A percentile compares a stretch with the other conserved stretches of the same genome.
phyloP scores from a whole-genome alignment of 2,888 invertebrate species.

The Perdita meconis region DNA sequence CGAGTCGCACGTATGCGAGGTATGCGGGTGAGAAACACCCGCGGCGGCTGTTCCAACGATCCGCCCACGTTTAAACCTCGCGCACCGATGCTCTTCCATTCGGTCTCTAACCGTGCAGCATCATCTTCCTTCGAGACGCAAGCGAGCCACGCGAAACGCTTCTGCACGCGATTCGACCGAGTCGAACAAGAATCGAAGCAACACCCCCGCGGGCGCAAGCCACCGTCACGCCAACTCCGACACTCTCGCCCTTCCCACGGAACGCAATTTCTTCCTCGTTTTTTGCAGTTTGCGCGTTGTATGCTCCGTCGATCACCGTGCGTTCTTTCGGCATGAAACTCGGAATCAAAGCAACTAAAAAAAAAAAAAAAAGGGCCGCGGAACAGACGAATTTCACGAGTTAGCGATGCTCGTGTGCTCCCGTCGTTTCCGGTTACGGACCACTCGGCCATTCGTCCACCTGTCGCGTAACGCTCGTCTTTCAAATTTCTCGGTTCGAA shows the following conservation, averaged over 20 bases:
- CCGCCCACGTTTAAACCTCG: slow-evolving; percentile 80
- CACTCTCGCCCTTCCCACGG: no score
- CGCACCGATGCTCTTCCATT: slow-evolving; percentile 42
- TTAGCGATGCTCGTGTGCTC: slow-evolving; percentile 71
- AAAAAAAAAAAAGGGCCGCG: no score
- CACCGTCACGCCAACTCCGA: slow-evolving; percentile 79
- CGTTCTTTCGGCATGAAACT: no score
- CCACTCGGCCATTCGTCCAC: slow-evolving; percentile 36
- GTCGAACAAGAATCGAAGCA: slow-evolving; percentile 55
- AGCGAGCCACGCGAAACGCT: slow-evolving; percentile 63
- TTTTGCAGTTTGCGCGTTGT: no score
- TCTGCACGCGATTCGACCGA: slow-evolving; percentile 41
- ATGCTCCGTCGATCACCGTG: no score
- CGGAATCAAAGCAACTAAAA: no score
- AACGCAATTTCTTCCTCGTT: no score
- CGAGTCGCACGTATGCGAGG: slow-evolving; percentile 74
- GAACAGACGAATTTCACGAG: no score
- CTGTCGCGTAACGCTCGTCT: slow-evolving; percentile 42
- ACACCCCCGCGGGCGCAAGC: slow-evolving; percentile 83
- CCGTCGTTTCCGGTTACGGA: slow-evolving; percentile 74
- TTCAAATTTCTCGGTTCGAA: slow-evolving; percentile 33
- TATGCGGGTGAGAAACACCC: slow-evolving; percentile 82
- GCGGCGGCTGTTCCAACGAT: slow-evolving; percentile 73
- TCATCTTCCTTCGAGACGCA: slow-evolving; percentile 48
- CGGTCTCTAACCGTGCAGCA: neutral